Conservation (phyloP, 2,888 invertebrate genomes). For the Leucoptera coffeella region DNA sequence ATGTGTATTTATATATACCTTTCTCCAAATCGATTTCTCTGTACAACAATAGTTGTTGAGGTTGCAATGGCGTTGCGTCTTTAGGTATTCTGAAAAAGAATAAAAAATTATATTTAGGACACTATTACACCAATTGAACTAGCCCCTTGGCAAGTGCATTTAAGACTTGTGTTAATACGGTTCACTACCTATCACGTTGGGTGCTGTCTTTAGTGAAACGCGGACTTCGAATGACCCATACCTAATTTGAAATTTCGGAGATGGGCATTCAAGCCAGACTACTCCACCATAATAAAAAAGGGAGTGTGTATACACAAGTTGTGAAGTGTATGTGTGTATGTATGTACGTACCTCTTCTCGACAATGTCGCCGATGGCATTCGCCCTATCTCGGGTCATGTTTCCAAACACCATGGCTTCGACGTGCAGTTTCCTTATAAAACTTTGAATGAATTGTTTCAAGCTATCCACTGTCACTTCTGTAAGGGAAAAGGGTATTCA, state of each 20-base stretch:
- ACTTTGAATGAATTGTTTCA: conserved; percentile 73
- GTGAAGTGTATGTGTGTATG: neutral
- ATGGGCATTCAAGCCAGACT: too few relatives aligned
- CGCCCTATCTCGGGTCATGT: conserved; percentile 69
- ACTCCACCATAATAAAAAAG: too few relatives aligned
- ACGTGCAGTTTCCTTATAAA: conserved; percentile 79
- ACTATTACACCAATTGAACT: conserved; percentile 12
- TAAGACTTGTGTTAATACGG: too few relatives aligned
- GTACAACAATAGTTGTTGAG: conserved; percentile 73
- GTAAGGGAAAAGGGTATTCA: conserved; percentile 8
- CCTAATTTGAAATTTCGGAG: too few relatives aligned
- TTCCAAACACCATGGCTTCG: conserved; percentile 88
- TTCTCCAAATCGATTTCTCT: conserved; percentile 82
- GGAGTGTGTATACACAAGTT: too few relatives aligned
- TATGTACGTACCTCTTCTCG: conserved; percentile 24
- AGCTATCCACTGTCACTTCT: conserved; percentile 73
- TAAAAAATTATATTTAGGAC: neutral
- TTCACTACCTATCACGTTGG: too few relatives aligned
- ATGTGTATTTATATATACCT: too few relatives aligned
- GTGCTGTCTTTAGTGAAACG: too few relatives aligned
- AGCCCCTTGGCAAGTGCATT: too few relatives aligned
- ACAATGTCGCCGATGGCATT: conserved; percentile 63
- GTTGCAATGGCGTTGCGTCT: conserved; percentile 61
- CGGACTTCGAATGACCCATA: too few relatives aligned
- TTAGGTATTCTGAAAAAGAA: conserved; percentile 22